These are phyloP conservation scores for Hedychridium roseum DNA, from an alignment of 2,888 invertebrate species.

Conservation along the genomic window DNA sequence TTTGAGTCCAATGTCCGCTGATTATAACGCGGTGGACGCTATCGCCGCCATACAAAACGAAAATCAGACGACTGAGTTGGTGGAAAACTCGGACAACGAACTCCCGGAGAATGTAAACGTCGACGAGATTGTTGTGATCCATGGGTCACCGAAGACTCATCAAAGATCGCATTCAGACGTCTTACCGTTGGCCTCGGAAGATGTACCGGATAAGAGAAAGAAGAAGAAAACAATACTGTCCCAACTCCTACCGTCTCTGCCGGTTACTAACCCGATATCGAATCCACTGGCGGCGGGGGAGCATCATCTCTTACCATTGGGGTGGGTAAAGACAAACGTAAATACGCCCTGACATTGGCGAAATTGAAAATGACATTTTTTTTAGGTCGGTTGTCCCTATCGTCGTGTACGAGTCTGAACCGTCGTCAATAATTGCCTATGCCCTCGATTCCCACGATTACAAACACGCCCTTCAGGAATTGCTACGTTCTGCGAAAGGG, in stretches of 20 bases:
- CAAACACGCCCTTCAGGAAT: constrained; percentile 69
- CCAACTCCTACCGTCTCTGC: constrained; percentile 71
- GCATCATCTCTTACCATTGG: constrained; percentile 74
- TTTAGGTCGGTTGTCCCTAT: constrained; percentile 67
- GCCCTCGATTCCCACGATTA: constrained; percentile 79
- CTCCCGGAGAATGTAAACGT: constrained; percentile 39
- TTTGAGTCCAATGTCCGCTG: constrained; percentile 57
- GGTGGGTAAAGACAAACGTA: no score
- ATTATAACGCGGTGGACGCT: constrained; percentile 58
- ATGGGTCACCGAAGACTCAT: constrained; percentile 56
- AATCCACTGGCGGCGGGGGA: constrained; percentile 73
- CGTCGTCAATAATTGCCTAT: constrained; percentile 86
- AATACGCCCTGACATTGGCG: no score
- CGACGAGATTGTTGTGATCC: constrained; percentile 51
- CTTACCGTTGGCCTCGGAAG: constrained; percentile 47
- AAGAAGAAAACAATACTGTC: constrained; percentile 74
- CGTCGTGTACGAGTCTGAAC: constrained; percentile 82
- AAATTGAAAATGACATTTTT: no score
- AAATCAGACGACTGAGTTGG: constrained; percentile 33
- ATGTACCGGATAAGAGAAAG: constrained; percentile 63
- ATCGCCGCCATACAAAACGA: constrained; percentile 45
- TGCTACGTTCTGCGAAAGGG: constrained; percentile 49
- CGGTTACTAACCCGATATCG: constrained; percentile 62
- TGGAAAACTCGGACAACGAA: constrained; percentile 54
- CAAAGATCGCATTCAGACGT: constrained; percentile 64